These are phyloP conservation scores for Merops nubicus DNA, from an alignment of 2,113 vertebrate genomes.

Conservation along the genomic window DNA sequence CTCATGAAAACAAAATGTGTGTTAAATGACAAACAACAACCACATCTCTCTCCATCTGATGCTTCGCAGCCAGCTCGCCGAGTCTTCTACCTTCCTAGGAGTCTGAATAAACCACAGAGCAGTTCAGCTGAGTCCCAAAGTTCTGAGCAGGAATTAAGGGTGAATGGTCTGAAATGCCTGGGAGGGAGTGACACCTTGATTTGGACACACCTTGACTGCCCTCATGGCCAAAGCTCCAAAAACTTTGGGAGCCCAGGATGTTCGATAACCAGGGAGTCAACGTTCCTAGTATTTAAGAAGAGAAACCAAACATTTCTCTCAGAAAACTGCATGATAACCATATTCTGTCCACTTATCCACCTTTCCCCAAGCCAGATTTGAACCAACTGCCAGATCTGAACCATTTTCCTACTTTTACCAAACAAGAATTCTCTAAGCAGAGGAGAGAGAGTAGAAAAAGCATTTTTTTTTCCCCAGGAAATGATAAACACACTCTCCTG, in stretches of 20 bases:
- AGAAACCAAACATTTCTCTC: background rate
- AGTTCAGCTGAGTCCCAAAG: background rate
- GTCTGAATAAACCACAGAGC: background rate
- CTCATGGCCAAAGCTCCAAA: background rate
- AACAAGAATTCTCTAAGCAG: background rate
- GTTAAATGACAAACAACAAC: constrained; percentile 36
- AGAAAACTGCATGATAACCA: background rate
- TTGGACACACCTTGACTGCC: background rate
- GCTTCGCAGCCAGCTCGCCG: background rate
- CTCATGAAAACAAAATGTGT: constrained; percentile 41
- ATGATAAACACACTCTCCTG: background rate
- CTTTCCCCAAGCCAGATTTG: background rate
- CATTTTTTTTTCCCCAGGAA: background rate
- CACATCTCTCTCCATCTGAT: background rate
- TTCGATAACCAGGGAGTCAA: fast-evolving
- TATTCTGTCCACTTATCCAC: background rate
- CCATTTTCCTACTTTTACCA: background rate
- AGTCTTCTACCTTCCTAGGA: background rate
- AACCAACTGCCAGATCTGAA: background rate
- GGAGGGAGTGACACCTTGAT: background rate
- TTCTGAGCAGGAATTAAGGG: background rate
- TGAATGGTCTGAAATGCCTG: background rate
- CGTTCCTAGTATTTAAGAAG: background rate
- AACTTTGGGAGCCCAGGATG: background rate
- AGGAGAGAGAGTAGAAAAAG: background rate